phyloP scores from a whole-genome alignment of 2,888 invertebrate species.

The Pteria penguin region DNA sequence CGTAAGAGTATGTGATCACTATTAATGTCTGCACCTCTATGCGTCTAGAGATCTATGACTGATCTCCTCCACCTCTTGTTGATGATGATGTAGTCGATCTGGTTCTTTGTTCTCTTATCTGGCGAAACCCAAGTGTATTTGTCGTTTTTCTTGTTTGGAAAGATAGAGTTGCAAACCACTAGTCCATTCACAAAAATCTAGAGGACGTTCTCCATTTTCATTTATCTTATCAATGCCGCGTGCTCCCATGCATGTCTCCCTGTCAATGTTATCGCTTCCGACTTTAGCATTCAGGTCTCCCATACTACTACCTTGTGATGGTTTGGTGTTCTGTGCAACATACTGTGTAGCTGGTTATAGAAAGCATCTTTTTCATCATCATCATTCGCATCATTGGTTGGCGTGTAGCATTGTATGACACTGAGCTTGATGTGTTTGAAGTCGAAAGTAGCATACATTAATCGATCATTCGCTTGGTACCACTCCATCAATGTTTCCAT shows the following conservation, averaged over 20 bases:
- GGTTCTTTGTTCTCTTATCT: not conserved
- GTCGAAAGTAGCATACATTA: constrained; percentile 21
- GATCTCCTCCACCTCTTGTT: not conserved
- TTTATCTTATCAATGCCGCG: constrained; percentile 8
- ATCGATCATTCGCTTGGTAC: constrained; percentile 15
- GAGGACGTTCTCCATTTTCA: constrained; percentile 6
- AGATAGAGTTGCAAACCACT: not conserved
- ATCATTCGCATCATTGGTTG: no score
- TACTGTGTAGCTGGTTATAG: constrained; percentile 1
- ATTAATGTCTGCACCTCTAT: not conserved
- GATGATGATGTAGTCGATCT: not conserved
- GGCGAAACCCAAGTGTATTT: not conserved
- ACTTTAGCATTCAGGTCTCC: constrained; percentile 12
- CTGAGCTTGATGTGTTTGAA: constrained; percentile 20
- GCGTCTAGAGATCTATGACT: not conserved
- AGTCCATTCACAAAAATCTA: not conserved
- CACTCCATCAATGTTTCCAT: not conserved
- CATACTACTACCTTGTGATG: constrained; percentile 13
- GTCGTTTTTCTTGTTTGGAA: constrained; percentile 3
- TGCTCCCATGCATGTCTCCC: constrained; percentile 15
- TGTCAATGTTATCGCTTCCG: constrained; percentile 14
- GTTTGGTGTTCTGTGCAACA: constrained; percentile 5
- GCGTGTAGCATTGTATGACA: constrained; percentile 17
- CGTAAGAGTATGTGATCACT: not conserved
- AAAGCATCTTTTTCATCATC: constrained; percentile 11